A percentile compares a stretch with the other conserved stretches of the same genome.
Evolutionary conservation across 2,797 vertebrate genomes (phyloP).

Genomic region (Gadopsis marmoratus): DNA sequence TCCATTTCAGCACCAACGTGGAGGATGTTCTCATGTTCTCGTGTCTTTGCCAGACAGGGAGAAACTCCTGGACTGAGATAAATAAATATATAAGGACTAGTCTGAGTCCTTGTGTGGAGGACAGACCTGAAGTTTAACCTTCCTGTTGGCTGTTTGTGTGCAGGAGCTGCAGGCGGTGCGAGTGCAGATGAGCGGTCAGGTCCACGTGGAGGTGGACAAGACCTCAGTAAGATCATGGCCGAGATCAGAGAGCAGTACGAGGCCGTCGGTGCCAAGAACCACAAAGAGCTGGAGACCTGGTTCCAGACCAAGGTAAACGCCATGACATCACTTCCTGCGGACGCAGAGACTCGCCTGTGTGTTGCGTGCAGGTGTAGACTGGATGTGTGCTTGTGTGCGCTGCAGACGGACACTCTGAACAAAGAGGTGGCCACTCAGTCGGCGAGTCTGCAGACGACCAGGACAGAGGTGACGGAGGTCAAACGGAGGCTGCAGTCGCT

Average conservation of each 20-base stretch:
- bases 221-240: constrained; percentile 84
- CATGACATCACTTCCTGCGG: constrained; percentile 41
- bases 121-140: too few species aligned
- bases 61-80: too few species aligned
- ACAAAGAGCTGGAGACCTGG: constrained; percentile 73
- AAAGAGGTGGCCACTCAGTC: constrained; percentile 67
- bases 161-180: constrained; percentile 84
- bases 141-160: neutral
- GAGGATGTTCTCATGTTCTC: too few species aligned
- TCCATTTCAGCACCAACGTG: too few species aligned
- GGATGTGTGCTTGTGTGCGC: constrained; percentile 41
- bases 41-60: too few species aligned
- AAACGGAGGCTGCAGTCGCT: constrained; percentile 84
- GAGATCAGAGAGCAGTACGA: constrained; percentile 91
- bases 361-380: constrained; percentile 63
- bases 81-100: too few species aligned
- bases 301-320: constrained; percentile 77
- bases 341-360: too few species aligned
- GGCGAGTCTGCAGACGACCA: constrained; percentile 60
- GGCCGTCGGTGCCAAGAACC: constrained; percentile 85
- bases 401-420: constrained; percentile 69
- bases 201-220: constrained; percentile 88
- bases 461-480: constrained; percentile 66
- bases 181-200: constrained; percentile 85
- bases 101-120: too few species aligned